phyloP scores from a whole-genome alignment of 2,888 invertebrate genomes.

The Heteromyza rotundicornis region DNA sequence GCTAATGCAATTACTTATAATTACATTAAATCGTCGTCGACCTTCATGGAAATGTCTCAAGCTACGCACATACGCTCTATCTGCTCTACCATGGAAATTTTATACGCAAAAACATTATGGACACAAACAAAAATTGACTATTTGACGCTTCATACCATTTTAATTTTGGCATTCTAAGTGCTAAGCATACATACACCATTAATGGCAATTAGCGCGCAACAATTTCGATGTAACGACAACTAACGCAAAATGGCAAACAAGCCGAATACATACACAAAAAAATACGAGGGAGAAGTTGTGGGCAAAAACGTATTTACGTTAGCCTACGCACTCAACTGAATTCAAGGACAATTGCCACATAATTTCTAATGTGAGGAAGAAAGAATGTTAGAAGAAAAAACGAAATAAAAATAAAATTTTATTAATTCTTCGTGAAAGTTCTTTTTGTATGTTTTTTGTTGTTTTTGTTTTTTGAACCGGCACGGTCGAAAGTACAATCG shows the following conservation, averaged over 20 bases:
- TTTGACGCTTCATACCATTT: no score
- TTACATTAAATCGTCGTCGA: background rate
- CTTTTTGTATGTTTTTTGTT: background rate
- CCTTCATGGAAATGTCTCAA: no score
- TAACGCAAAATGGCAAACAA: no score
- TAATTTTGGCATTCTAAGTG: no score
- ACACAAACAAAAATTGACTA: no score
- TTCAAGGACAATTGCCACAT: conserved; percentile 26
- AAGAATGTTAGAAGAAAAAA: background rate
- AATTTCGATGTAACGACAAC: no score
- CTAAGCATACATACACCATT: no score
- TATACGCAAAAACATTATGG: no score
- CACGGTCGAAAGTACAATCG: no score
- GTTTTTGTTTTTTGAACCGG: background rate
- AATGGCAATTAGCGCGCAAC: background rate
- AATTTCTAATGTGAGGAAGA: conserved; percentile 17
- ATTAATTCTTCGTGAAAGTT: background rate
- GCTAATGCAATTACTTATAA: background rate
- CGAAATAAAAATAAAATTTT: background rate
- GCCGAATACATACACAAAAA: background rate
- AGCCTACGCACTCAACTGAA: background rate
- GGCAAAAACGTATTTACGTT: conserved; percentile 16
- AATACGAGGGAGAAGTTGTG: background rate
- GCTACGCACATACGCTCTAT: no score
- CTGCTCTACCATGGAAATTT: no score